A percentile compares a stretch with the other conserved stretches of the same genome.
Conservation (phyloP, 2,113 vertebrate species). For the Cyphomyrus plagiostoma region DNA sequence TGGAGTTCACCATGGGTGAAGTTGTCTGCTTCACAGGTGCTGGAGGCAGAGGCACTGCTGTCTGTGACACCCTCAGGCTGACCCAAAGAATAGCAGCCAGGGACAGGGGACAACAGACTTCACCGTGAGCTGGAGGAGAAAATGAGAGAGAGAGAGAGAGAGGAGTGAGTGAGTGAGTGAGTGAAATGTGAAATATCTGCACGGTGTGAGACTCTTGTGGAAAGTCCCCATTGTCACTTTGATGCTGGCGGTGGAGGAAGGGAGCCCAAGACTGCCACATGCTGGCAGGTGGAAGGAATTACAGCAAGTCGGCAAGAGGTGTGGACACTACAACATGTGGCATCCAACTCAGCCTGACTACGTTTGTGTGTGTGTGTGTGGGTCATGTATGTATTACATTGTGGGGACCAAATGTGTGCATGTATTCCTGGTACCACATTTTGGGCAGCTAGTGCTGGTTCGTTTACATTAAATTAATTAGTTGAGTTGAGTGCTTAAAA, state of each 20-base stretch:
- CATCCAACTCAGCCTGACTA: not conserved
- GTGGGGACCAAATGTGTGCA: not conserved
- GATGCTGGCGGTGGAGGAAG: not conserved
- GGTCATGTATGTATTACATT: too few species aligned
- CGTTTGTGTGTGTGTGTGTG: not conserved
- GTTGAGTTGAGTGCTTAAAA: not conserved
- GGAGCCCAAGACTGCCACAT: conserved; percentile 50
- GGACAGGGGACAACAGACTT: not conserved
- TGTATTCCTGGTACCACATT: not conserved
- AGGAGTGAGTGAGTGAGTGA: not conserved
- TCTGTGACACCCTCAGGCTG: not conserved
- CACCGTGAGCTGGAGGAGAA: not conserved
- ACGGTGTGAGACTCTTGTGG: conserved; percentile 54
- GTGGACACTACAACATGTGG: not conserved
- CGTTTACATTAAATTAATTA: not conserved
- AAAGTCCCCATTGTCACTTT: conserved; percentile 4
- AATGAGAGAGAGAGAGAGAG: conserved; percentile 1
- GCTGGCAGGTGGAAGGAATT: conserved; percentile 36
- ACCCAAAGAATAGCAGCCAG: not conserved
- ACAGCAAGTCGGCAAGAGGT: not conserved
- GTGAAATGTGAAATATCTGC: conserved; percentile 45
- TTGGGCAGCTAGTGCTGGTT: not conserved
- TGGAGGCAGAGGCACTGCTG: not conserved
- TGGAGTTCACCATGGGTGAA: not conserved
- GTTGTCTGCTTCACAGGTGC: not conserved